Evolutionary conservation across 2,797 vertebrate genomes (phyloP).

Genomic region (Thripadectes ignobilis): DNA sequence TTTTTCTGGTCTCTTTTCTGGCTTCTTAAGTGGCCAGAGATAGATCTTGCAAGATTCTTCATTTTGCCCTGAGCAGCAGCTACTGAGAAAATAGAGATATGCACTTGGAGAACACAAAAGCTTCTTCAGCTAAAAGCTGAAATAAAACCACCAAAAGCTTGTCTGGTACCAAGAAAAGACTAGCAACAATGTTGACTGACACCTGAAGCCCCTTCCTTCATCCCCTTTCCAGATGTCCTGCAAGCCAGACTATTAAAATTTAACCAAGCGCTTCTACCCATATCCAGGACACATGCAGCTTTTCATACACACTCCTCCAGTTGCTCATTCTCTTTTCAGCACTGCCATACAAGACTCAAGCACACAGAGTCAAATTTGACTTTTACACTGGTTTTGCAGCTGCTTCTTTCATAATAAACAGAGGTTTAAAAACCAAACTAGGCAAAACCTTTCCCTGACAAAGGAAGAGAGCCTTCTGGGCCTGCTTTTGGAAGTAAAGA

Average conservation of each 20-base stretch:
- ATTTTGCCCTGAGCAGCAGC: not conserved
- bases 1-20: not conserved
- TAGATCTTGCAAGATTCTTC: not conserved
- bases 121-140: not conserved
- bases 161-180: not conserved
- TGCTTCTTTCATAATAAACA: not conserved
- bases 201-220: rapidly evolving
- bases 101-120: not conserved
- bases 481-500: not conserved
- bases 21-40: not conserved
- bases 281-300: not conserved
- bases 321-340: not conserved
- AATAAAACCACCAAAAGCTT: not conserved
- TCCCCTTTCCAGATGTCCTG: not conserved
- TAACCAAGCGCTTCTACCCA: not conserved
- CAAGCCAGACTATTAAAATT: not conserved
- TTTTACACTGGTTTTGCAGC: not conserved
- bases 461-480: not conserved
- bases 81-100: not conserved
- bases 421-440: not conserved
- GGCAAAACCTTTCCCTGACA: not conserved
- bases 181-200: not conserved
- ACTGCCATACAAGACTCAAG: not conserved
- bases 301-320: not conserved
- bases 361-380: not conserved